Conservation (phyloP, 2,888 invertebrate genomes). For the Pseudanteris insignis region DNA sequence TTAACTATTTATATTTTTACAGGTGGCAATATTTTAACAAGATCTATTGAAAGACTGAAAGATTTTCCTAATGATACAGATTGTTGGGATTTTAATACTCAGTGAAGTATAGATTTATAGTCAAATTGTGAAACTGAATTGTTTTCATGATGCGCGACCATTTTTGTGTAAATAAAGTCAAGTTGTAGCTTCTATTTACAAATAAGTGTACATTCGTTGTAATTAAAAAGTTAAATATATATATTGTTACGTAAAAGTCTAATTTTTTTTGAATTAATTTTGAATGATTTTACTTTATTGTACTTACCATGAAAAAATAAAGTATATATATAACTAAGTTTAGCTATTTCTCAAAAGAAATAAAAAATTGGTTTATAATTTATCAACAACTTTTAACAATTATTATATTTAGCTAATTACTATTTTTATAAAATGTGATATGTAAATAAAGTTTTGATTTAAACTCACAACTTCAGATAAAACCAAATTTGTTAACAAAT, state of each 20-base stretch:
- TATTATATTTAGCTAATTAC: too few species aligned
- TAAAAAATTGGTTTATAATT: too few species aligned
- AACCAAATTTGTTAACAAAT: too few species aligned
- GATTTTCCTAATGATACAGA: slow-evolving; percentile 20
- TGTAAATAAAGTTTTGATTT: too few species aligned
- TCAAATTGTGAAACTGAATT: slow-evolving; percentile 3
- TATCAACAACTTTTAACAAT: too few species aligned
- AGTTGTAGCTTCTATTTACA: slow-evolving; percentile 26
- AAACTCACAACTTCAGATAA: too few species aligned
- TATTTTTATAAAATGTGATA: too few species aligned
- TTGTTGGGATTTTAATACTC: slow-evolving; percentile 23
- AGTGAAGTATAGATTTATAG: slow-evolving; percentile 3
- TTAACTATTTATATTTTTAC: neutral
- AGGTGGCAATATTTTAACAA: slow-evolving; percentile 35
- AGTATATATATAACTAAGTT: too few species aligned
- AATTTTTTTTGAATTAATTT: too few species aligned
- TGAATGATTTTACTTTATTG: too few species aligned
- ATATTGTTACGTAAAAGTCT: slow-evolving; percentile 10
- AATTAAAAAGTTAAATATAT: slow-evolving; percentile 33
- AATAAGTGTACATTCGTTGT: slow-evolving; percentile 27
- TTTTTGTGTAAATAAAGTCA: slow-evolving; percentile 25
- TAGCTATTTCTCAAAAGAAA: too few species aligned
- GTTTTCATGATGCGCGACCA: slow-evolving; percentile 9
- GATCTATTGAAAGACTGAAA: slow-evolving; percentile 33
- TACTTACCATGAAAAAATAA: too few species aligned